Evolutionary conservation across 2,888 invertebrate species (phyloP), one percentile per base, ranked within the genome.

Genomic region (Nomada flava): DNA sequence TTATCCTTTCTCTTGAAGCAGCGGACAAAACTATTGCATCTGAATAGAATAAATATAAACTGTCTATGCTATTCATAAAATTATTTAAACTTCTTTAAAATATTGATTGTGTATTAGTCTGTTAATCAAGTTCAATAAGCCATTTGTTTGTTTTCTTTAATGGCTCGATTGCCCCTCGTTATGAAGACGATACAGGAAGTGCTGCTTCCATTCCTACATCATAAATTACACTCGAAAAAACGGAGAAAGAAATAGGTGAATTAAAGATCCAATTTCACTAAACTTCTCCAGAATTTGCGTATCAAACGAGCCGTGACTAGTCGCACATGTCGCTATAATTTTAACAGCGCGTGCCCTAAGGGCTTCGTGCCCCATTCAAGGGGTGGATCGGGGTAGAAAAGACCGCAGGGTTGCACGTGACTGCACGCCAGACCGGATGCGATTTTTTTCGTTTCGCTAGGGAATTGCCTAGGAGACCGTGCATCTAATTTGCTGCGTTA

Each of bases 241-340:
- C 44, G 20, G 4, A 10, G 52, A 26, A 62, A 64, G 72, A 70
- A 78, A 62, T 74, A 73, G 53, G 52, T 67, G 73, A 83, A 85
- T 83, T 82, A 85, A 76, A 76, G 68, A 80, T 74, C 68, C 75
- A 79, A 88, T 88, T 85, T 82, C 73, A 57, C 67, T 71, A 73
- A 73, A 83, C 50, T 76, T 77, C 26, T 18, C n/a, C 29, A 64
- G 64, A 85, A 82, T 89, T 85, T 83, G 79, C 75, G 85, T 74
- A 82, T 79, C 72, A 77, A 88, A 88, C 89, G 84, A 88, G 72
- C 82, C 89, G 64, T 89, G 82, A 87, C 85, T 55, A 55, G 67
- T 60, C 70, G 85, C 88, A 88, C 89, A 89, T 89, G 88, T 83
- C 89, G 89, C 70, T 79, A 72, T 78, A 88, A 88, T 85, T 88